Conservation (phyloP, 2,113 vertebrate species). For the Bubo bubo region DNA sequence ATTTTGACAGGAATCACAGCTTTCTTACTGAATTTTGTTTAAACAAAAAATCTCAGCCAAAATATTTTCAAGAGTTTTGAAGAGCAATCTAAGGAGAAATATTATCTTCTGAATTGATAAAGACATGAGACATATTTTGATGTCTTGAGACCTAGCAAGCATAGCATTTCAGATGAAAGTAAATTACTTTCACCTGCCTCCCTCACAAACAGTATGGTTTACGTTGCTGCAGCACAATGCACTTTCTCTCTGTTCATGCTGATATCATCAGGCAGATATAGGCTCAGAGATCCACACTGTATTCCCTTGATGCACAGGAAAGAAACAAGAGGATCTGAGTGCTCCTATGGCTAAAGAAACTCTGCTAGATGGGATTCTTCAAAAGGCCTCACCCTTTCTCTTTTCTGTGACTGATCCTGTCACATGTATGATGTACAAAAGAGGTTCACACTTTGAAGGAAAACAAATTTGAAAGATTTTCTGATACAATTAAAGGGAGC, state of each 20-base stretch:
- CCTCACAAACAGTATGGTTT: background rate
- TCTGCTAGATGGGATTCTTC: background rate
- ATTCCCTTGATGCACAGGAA: background rate
- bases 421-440: background rate
- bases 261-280: no score
- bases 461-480: background rate
- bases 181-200: background rate
- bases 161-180: background rate
- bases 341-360: background rate
- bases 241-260: background rate
- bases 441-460: background rate
- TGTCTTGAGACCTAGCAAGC: background rate
- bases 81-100: background rate
- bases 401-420: background rate
- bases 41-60: background rate
- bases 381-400: background rate
- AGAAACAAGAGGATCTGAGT: background rate
- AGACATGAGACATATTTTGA: background rate
- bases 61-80: background rate
- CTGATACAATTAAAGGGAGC: background rate
- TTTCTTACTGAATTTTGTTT: background rate
- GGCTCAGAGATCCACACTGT: no score
- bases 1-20: background rate
- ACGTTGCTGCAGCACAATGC: background rate
- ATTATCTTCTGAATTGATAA: background rate